Conservation (phyloP, 1,140 invertebrate genomes). For the Drosophila suzukii region DNA sequence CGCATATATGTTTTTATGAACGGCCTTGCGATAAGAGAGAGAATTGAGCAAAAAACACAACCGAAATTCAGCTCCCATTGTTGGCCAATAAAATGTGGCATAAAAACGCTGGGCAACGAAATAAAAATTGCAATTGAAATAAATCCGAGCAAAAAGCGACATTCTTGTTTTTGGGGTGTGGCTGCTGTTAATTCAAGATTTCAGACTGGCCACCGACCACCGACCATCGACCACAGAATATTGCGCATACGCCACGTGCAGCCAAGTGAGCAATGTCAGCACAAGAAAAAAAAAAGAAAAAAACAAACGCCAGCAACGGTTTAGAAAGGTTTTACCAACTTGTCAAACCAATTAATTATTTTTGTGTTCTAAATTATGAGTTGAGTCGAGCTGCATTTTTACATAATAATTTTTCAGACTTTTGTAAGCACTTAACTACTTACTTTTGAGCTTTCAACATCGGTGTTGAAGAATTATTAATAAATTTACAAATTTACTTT, state of each 20-base stretch:
- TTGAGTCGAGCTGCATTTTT: not conserved
- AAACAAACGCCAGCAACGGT: conserved; percentile 13
- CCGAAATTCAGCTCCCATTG: conserved; percentile 20
- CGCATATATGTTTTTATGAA: conserved; percentile 12
- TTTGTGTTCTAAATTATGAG: conserved; percentile 7
- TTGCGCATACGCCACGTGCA: conserved; percentile 50
- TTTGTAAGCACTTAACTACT: not conserved
- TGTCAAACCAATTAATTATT: conserved; percentile 21
- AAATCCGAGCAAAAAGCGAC: conserved; percentile 22
- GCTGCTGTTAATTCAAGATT: conserved; percentile 22
- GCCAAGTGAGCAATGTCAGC: conserved; percentile 28
- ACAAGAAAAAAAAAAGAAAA: not conserved
- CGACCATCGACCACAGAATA: conserved; percentile 15
- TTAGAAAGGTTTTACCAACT: conserved; percentile 34
- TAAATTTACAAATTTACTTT: too few relatives aligned
- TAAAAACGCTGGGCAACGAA: conserved; percentile 30
- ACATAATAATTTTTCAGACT: not conserved
- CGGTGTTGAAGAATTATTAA: too few relatives aligned
- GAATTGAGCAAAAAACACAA: not conserved
- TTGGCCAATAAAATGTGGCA: conserved; percentile 41
- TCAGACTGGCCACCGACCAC: conserved; percentile 4
- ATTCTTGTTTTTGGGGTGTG: conserved; percentile 47
- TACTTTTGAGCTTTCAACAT: not conserved
- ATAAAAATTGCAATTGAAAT: conserved; percentile 55
- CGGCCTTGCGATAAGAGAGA: conserved; percentile 31